Conservation (phyloP, 2,888 invertebrate species). For the Tortrix viridana region DNA sequence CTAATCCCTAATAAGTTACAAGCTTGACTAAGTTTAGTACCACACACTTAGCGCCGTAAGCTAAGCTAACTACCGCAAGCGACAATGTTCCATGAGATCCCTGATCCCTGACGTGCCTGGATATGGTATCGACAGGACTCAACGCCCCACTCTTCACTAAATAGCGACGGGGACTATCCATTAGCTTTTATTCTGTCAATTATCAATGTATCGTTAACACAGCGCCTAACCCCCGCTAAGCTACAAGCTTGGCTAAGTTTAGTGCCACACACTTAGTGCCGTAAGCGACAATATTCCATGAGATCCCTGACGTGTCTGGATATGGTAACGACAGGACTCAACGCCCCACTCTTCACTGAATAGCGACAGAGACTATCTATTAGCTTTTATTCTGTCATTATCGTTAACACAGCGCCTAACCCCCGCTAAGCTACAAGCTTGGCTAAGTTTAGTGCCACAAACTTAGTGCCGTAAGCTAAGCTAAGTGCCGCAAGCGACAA, state of each 20-base stretch:
- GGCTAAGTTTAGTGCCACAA: conserved; percentile 1
- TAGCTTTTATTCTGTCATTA: no score
- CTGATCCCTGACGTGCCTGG: conserved; percentile 61
- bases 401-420: no score
- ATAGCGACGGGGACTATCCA: conserved; percentile 71
- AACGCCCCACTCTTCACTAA: conserved; percentile 75
- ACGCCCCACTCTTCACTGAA: conserved; percentile 74
- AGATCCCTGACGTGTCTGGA: conserved; percentile 64
- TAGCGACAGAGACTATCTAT: conserved; percentile 73
- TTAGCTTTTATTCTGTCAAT: conserved; percentile 46
- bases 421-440: no score
- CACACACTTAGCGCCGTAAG: background rate
- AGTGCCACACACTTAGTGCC: background rate
- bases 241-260: background rate
- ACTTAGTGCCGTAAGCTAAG: conserved; percentile 6
- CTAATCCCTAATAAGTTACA: no score
- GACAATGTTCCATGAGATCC: conserved; percentile 70
- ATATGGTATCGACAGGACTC: conserved; percentile 76
- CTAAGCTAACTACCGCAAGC: background rate
- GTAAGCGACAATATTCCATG: conserved; percentile 66
- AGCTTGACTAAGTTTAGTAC: background rate
- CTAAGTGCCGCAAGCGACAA: conserved; percentile 41
- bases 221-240: no score
- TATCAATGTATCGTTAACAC: no score
- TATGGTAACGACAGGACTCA: conserved; percentile 77